Evolutionary conservation across 2,888 invertebrate genomes (phyloP), one percentile per base, ranked within the genome.

Genomic region (Hyposoter dolosus): DNA sequence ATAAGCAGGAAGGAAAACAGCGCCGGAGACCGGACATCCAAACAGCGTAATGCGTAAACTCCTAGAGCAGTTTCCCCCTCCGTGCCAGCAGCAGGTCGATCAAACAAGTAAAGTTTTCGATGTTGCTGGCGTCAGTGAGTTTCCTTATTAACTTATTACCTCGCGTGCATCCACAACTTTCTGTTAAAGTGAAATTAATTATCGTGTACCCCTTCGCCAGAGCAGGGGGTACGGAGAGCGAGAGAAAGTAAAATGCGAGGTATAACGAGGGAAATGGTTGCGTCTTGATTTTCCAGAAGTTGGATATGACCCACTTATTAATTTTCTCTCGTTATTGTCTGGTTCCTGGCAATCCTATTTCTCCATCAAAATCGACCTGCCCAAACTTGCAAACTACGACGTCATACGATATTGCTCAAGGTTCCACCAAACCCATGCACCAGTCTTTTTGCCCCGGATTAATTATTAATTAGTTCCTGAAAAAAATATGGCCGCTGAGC

Each of bases 181-280:
- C 47, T 19, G 50, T 35, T 50, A 50, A 76, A 76, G 65, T 35
- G 65, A 76, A 23, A 76, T 66, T 76, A 76, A 76, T 76, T 66
- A 66, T 50, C 32, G 50, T 32, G 35, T 7, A 12, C 9, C 10
- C 60, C 23, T 23, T 10, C 3, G 10, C 10, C 56, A 4, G 0
- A 12, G 23, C 15, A 15, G 15, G 19, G 53, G 19, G 19, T 19
- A 15, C 19, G 19, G 4, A 17, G 9, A 19, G 0, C 3, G 10
- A 12, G 28, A 56, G 47, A 50, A n/a, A 50, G n/a, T 50, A 50
- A 50, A 50, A n/a, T 50, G 6, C 3, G 47, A 50, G 5, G 17
- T 50, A n/a, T n/a, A 40, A 40, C 47, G 47, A 17, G 5, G 47
- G n/a, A n/a, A 17, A 4, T 23, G 12, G n/a, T 43, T 40, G 4